A percentile compares a stretch with the other conserved stretches of the same genome.
These are phyloP conservation scores for Osmerus eperlanus DNA, from an alignment of 2,113 vertebrate species.

Conservation along the genomic window DNA sequence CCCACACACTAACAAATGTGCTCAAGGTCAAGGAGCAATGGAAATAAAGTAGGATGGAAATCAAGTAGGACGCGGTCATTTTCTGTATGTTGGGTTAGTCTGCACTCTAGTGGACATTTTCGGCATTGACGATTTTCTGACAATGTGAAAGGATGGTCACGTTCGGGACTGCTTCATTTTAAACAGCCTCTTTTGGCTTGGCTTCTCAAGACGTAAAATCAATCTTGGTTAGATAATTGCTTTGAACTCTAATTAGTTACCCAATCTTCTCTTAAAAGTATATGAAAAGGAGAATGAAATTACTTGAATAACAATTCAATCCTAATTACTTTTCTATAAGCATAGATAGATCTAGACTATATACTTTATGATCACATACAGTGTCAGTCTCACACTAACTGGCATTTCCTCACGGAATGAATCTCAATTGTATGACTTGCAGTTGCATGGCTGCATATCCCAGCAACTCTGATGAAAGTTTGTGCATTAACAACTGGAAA, in stretches of 20 bases:
- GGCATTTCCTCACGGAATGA: background rate
- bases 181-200: conserved; percentile 31
- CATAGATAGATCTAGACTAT: too few species aligned
- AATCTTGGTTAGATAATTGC: conserved; percentile 24
- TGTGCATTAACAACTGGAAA: background rate
- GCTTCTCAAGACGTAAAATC: conserved; percentile 34
- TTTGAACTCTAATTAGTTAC: too few species aligned
- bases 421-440: too few species aligned
- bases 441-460: background rate
- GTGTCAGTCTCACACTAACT: too few species aligned
- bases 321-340: too few species aligned
- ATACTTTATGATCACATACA: too few species aligned
- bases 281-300: too few species aligned
- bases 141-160: background rate
- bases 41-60: background rate
- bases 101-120: conserved; percentile 25
- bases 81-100: conserved; percentile 16
- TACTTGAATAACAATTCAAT: too few species aligned
- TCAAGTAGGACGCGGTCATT: background rate
- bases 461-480: background rate
- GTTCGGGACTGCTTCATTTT: background rate
- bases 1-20: background rate
- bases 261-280: too few species aligned
- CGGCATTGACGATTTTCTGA: too few species aligned
- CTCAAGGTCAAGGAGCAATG: background rate